Evolutionary conservation across 64 coral and sea anemone genomes (phyloP).

Genomic region (Porites australiensis): DNA sequence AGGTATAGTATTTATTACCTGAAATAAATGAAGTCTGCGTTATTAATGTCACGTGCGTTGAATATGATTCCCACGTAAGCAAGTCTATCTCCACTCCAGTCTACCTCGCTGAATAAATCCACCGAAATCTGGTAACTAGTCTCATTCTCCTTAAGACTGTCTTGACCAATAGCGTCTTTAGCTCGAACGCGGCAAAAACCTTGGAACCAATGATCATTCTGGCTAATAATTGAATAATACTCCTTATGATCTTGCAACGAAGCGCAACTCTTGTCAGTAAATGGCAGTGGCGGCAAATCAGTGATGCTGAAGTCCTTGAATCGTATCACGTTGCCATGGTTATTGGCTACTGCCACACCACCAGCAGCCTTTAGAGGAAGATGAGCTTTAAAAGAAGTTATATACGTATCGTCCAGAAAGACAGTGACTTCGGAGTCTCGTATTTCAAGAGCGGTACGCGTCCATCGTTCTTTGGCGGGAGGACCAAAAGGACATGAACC

Average conservation of each 20-base stretch:
- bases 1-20: not conserved
- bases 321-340: not conserved
- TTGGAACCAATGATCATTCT: not conserved
- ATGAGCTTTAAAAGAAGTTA: conserved; percentile 15
- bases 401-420: not conserved
- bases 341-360: not conserved
- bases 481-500: conserved; percentile 25
- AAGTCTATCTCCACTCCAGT: conserved; percentile 21
- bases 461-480: conserved; percentile 12
- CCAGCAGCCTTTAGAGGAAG: not conserved
- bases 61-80: conserved; percentile 31
- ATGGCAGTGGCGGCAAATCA: conserved; percentile 5
- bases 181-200: conserved; percentile 27
- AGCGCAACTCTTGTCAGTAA: conserved; percentile 4
- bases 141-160: not conserved
- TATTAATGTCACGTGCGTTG: conserved; percentile 52
- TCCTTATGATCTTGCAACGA: not conserved
- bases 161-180: not conserved
- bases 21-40: conserved; percentile 44
- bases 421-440: conserved; percentile 19
- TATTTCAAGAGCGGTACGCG: not conserved
- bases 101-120: conserved; percentile 26
- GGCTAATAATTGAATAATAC: conserved; percentile 13
- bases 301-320: conserved; percentile 25
- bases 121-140: conserved; percentile 37